Conservation (phyloP, 2,113 vertebrate genomes). For the Gymnobelideus leadbeateri region DNA sequence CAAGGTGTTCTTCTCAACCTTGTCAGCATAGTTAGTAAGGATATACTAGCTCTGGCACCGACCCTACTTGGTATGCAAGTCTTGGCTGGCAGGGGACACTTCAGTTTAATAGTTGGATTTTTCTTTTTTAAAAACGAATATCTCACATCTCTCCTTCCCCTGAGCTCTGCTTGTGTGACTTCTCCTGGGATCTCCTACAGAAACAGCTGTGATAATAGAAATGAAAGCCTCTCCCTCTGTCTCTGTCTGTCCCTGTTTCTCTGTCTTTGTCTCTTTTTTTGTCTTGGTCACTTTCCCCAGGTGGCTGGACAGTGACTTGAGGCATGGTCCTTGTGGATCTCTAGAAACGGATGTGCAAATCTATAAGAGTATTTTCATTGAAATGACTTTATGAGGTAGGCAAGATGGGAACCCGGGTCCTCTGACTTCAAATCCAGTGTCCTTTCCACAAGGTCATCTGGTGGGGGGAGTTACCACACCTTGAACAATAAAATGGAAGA, state of each 20-base stretch:
- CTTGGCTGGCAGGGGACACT: not conserved
- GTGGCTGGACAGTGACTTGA: not conserved
- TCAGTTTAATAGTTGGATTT: constrained; percentile 14
- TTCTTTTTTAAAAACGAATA: constrained; percentile 10
- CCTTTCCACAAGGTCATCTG: not conserved
- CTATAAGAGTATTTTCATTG: not conserved
- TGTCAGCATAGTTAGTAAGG: not conserved
- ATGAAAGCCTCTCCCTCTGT: accelerated
- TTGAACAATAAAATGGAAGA: not conserved
- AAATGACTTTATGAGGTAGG: not conserved
- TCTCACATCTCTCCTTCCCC: not conserved
- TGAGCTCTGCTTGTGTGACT: not conserved
- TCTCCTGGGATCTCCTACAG: not conserved
- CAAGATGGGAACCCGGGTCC: not conserved
- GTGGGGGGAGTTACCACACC: not conserved
- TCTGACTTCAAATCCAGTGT: not conserved
- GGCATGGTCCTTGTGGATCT: not conserved
- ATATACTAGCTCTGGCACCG: not conserved
- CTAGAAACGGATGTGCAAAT: not conserved
- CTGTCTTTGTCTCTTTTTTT: not conserved
- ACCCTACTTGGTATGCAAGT: not conserved
- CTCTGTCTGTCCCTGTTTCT: not conserved
- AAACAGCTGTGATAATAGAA: not conserved
- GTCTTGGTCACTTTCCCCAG: not conserved
- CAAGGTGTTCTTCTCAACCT: not conserved